Percentiles rank a stretch among this genome's conserved stretches.
phyloP scores from a whole-genome alignment of 2,888 invertebrate species.

The Sarcophaga subvicina region DNA sequence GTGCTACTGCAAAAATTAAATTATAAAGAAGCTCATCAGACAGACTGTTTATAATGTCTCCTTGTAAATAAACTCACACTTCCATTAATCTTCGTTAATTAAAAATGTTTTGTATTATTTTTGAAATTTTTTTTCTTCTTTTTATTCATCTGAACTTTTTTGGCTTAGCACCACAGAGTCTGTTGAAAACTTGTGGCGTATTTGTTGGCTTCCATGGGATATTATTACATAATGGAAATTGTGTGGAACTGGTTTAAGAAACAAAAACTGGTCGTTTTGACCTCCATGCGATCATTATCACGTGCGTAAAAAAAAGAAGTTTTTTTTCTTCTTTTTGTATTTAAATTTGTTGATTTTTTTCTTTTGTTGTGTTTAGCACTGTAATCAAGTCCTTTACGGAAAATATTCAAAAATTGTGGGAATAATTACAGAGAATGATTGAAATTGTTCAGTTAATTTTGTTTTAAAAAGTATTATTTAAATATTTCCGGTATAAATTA shows the following conservation, averaged over 20 bases:
- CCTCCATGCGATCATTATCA: constrained; percentile 47
- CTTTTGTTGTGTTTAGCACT: not conserved
- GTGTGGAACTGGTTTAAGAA: constrained; percentile 48
- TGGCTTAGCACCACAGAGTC: not conserved
- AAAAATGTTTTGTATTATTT: not conserved
- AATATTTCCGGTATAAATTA: constrained; percentile 42
- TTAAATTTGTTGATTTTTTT: constrained; percentile 7
- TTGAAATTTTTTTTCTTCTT: not conserved
- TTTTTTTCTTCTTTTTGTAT: constrained; percentile 22
- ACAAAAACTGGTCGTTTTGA: constrained; percentile 13
- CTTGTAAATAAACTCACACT: constrained; percentile 17
- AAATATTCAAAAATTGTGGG: not conserved
- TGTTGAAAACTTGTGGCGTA: not conserved
- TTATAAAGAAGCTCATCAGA: not conserved
- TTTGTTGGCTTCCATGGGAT: not conserved
- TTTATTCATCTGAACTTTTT: not conserved
- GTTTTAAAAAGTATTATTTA: not conserved
- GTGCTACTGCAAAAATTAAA: not conserved
- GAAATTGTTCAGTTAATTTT: not conserved
- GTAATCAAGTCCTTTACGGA: constrained; percentile 16
- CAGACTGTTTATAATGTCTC: constrained; percentile 2
- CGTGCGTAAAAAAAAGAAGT: constrained; percentile 23
- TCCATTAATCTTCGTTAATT: constrained; percentile 4
- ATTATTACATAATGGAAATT: constrained; percentile 48
- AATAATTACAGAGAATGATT: not conserved